A percentile compares a stretch with the other conserved stretches of the same genome.
These are phyloP conservation scores for Julus scandinavius DNA, from an alignment of 2,888 invertebrate species.

Conservation along the genomic window DNA sequence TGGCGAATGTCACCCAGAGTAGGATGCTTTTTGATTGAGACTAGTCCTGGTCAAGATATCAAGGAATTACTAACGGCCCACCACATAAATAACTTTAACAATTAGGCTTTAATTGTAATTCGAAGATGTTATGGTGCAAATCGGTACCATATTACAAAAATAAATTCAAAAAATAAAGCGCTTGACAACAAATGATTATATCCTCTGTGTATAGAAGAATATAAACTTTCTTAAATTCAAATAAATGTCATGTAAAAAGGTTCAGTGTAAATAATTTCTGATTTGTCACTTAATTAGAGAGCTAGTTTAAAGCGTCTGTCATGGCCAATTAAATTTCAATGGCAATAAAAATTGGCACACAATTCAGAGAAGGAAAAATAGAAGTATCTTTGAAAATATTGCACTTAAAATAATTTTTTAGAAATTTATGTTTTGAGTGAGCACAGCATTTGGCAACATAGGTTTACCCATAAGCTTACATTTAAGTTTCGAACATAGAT, in stretches of 20 bases:
- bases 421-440: neutral
- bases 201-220: neutral
- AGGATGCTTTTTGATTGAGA: neutral
- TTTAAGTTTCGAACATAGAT: no score
- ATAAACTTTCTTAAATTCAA: constrained; percentile 20
- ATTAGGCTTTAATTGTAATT: constrained; percentile 2
- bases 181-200: constrained; percentile 35
- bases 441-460: neutral
- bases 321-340: neutral
- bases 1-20: neutral
- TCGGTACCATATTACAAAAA: constrained; percentile 10
- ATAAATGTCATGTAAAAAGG: neutral
- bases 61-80: neutral
- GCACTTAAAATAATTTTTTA: neutral
- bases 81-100: neutral
- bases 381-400: neutral
- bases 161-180: neutral
- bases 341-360: neutral
- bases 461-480: no score
- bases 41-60: neutral
- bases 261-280: constrained; percentile 29
- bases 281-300: constrained; percentile 19
- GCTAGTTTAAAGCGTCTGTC: neutral
- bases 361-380: neutral
- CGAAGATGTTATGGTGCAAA: neutral